phyloP scores from a whole-genome alignment of 2,113 vertebrate species.

The Nansenia antarctica region DNA sequence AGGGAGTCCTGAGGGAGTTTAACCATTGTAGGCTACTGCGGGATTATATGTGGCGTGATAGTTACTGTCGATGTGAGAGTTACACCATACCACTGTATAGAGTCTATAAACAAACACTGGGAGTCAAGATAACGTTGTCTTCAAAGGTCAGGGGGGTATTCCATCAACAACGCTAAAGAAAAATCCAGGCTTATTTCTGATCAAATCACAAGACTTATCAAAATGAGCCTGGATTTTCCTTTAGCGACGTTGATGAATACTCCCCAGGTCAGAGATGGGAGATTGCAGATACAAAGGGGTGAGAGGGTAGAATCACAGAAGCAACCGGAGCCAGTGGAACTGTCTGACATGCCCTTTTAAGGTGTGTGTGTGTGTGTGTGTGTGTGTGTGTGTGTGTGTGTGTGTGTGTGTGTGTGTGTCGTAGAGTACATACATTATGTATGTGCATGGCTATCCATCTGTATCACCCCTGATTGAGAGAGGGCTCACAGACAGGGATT shows the following conservation, averaged over 20 bases:
- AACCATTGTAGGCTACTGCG: conserved; percentile 36
- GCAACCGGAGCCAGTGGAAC: conserved; percentile 6
- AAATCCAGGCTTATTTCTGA: too few relatives aligned
- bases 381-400: too few relatives aligned
- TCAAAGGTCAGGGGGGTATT: conserved; percentile 51
- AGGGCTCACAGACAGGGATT: conserved; percentile 23
- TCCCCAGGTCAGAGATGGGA: conserved; percentile 22
- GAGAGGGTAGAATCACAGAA: background rate
- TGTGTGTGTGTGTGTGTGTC: too few relatives aligned
- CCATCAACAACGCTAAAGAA: too few relatives aligned
- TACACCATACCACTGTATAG: background rate
- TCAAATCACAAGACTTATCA: too few relatives aligned
- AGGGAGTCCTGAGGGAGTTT: conserved; percentile 46
- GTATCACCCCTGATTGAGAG: conserved; percentile 31
- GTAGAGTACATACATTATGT: too few relatives aligned
- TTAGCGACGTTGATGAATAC: too few relatives aligned
- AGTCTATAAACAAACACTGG: conserved; percentile 37
- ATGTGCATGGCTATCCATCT: conserved; percentile 32
- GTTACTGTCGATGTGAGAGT: background rate
- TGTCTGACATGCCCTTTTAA: conserved; percentile 53
- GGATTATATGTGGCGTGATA: conserved; percentile 27
- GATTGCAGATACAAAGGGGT: conserved; percentile 7
- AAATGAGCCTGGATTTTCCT: too few relatives aligned
- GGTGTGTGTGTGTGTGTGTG: conserved; percentile 25
- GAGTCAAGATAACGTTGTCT: conserved; percentile 26